phyloP scores from a whole-genome alignment of 2,113 vertebrate genomes.

The Podiceps cristatus region DNA sequence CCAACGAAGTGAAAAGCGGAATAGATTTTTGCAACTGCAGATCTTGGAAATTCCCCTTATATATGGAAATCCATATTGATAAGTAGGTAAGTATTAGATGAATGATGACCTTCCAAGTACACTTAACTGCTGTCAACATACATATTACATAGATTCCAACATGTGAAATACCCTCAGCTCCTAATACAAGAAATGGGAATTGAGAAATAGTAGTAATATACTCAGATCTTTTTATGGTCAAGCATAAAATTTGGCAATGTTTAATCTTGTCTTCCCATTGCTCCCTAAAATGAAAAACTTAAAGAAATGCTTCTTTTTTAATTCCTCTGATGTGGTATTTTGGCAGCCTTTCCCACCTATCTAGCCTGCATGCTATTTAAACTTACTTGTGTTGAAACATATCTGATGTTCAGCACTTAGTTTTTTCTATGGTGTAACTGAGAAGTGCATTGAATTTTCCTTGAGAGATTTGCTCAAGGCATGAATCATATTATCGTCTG shows the following conservation, averaged over 20 bases:
- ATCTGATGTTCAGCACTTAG: background rate
- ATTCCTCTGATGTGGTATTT: background rate
- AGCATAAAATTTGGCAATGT: background rate
- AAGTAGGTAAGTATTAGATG: background rate
- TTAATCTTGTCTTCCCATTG: background rate
- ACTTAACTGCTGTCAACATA: background rate
- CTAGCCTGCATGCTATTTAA: background rate
- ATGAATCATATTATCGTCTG: background rate
- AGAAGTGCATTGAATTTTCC: constrained; percentile 10
- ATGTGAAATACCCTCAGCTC: background rate
- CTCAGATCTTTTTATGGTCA: background rate
- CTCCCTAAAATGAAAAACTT: background rate
- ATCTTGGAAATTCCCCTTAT: background rate
- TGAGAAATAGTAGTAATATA: background rate
- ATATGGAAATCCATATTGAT: background rate
- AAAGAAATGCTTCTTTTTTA: background rate
- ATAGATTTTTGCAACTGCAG: background rate
- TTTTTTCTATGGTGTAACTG: background rate
- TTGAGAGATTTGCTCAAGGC: constrained; percentile 23
- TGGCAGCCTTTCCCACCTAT: background rate
- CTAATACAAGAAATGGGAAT: background rate
- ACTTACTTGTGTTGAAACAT: background rate
- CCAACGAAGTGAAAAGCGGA: background rate
- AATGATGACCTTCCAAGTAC: background rate
- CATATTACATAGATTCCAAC: background rate